Evolutionary conservation across 2,797 vertebrate species (phyloP).

Genomic region (Rallus crepitans): DNA sequence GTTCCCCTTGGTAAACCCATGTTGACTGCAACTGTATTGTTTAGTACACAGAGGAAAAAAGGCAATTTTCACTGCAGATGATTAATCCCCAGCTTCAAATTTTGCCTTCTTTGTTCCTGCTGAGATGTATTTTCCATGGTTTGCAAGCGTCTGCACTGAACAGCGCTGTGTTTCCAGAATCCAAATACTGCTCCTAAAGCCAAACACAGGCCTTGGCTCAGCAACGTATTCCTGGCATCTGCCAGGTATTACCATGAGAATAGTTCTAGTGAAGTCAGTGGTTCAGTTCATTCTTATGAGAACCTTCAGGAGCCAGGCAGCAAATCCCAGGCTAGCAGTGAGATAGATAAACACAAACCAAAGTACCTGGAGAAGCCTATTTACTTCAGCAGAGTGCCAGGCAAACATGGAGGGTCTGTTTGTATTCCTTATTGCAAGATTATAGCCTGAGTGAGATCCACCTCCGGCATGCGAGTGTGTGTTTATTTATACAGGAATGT

Average conservation of each 20-base stretch:
- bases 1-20: no score
- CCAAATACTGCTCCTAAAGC: background rate
- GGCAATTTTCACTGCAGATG: background rate
- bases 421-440: background rate
- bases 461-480: background rate
- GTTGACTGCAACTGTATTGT: background rate
- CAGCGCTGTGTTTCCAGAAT: background rate
- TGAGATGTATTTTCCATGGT: background rate
- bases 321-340: background rate
- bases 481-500: background rate
- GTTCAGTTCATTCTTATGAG: background rate
- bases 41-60: background rate
- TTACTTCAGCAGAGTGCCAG: background rate
- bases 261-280: background rate
- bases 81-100: background rate
- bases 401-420: background rate
- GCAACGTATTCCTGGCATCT: background rate
- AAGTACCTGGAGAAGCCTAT: background rate
- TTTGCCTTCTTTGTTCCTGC: background rate
- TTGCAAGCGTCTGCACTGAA: background rate
- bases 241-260: background rate
- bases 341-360: background rate
- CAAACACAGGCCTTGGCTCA: background rate
- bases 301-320: background rate
- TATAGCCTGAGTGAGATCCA: background rate